A percentile compares a stretch with the other conserved stretches of the same genome.
phyloP scores from a whole-genome alignment of 1,140 invertebrate species.

The Drosophila guanche region DNA sequence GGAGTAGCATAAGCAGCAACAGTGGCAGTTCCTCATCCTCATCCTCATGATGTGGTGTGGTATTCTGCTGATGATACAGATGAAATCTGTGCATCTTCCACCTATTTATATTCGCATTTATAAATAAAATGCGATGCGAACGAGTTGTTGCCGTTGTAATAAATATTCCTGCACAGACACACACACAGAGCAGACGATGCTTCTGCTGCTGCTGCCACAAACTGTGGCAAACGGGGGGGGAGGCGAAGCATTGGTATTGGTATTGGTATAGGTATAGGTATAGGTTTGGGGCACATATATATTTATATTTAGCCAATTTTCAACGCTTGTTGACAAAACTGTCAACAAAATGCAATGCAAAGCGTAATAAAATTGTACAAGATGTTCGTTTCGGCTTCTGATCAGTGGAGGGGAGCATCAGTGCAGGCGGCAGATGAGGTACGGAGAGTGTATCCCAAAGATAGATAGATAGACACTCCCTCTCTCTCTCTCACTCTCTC shows the following conservation, averaged over 20 bases:
- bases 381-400: slow-evolving; percentile 34
- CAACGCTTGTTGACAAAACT: slow-evolving; percentile 83
- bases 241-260: background rate
- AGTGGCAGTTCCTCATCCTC: background rate
- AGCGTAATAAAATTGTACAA: slow-evolving; percentile 82
- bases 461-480: slow-evolving; percentile 8
- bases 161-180: slow-evolving; percentile 70
- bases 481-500: no score
- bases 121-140: slow-evolving; percentile 73
- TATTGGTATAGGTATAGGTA: slow-evolving; percentile 32
- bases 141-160: slow-evolving; percentile 80
- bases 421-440: background rate
- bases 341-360: slow-evolving; percentile 82
- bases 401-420: slow-evolving; percentile 2
- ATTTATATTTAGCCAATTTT: slow-evolving; percentile 83
- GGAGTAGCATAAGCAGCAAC: slow-evolving; percentile 7
- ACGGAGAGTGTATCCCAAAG: background rate
- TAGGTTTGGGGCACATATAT: slow-evolving; percentile 52
- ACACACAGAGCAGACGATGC: slow-evolving; percentile 19
- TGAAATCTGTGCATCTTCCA: slow-evolving; percentile 73
- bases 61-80: slow-evolving; percentile 50
- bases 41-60: background rate
- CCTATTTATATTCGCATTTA: slow-evolving; percentile 80
- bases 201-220: slow-evolving; percentile 28
- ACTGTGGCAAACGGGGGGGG: slow-evolving; percentile 4